phyloP scores from a whole-genome alignment of 2,113 vertebrate species.

The Oreochromis niloticus region DNA sequence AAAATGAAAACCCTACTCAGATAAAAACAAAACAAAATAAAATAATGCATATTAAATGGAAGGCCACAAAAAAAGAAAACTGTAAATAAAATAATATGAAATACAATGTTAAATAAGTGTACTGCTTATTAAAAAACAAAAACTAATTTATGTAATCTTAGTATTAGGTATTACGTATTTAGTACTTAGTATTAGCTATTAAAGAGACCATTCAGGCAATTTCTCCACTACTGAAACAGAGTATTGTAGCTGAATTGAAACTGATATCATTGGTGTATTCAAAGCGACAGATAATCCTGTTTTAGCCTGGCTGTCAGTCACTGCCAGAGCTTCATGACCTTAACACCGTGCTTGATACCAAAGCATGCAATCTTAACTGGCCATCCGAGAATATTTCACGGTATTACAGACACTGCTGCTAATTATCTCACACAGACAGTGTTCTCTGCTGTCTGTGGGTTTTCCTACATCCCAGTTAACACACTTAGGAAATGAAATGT shows the following conservation, averaged over 20 bases:
- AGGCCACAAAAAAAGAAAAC: background rate
- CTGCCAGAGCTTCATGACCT: background rate
- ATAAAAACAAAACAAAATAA: background rate
- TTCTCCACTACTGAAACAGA: background rate
- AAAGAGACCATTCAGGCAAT: background rate
- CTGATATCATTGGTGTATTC: background rate
- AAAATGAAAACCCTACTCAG: background rate
- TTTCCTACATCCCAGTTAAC: background rate
- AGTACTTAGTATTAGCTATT: background rate
- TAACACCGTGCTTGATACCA: background rate
- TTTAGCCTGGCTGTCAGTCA: background rate
- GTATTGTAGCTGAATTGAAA: background rate
- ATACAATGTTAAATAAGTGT: background rate
- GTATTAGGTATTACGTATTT: background rate
- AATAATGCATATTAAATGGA: background rate
- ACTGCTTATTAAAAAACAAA: background rate
- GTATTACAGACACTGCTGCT: background rate
- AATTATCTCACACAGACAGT: background rate
- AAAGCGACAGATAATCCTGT: background rate
- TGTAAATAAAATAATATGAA: background rate
- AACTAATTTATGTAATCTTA: background rate
- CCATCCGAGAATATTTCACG: background rate
- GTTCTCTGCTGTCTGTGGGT: background rate
- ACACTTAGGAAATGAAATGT: background rate
- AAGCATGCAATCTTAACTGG: slow-evolving; percentile 13